These are phyloP conservation scores for Chaetorhynchus papuensis DNA, from an alignment of 2,113 vertebrate genomes.

Conservation along the genomic window DNA sequence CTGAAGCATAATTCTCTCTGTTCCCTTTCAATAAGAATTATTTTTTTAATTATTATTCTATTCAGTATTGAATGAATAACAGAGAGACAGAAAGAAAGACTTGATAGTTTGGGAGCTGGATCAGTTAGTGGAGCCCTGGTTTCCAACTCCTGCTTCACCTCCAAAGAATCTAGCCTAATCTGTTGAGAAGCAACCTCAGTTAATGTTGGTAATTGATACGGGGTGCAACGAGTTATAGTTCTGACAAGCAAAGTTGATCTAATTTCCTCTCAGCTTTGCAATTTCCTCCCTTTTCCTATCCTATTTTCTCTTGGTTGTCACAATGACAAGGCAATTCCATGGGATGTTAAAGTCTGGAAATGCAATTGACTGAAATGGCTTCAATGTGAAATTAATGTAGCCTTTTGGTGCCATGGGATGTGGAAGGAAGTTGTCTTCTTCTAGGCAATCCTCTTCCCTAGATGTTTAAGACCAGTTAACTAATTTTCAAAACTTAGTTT, in stretches of 20 bases:
- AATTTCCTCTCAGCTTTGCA: conserved; percentile 55
- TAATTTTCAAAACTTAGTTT: neutral
- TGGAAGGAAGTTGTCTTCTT: neutral
- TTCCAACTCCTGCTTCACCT: neutral
- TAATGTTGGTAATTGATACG: conserved; percentile 45
- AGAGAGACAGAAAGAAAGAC: neutral
- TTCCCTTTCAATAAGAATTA: neutral
- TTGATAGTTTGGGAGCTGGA: neutral
- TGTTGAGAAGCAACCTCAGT: neutral
- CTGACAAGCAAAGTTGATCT: conserved; percentile 59
- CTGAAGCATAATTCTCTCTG: neutral
- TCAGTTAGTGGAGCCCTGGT: neutral
- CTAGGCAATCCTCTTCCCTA: neutral
- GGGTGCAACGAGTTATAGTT: conserved; percentile 5
- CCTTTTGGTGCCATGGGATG: neutral
- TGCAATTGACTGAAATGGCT: conserved; percentile 40
- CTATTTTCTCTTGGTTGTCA: conserved; percentile 39
- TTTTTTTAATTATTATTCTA: neutral
- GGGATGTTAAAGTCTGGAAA: conserved; percentile 49
- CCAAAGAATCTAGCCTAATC: neutral
- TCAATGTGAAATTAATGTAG: conserved; percentile 18
- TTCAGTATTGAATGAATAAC: neutral
- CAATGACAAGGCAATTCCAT: conserved; percentile 52
- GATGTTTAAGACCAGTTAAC: neutral
- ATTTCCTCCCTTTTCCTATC: conserved; percentile 53